Base-by-base conservation (phyloP, 1,140 invertebrate species). In the Lamellibrachia luymesi region DNA sequence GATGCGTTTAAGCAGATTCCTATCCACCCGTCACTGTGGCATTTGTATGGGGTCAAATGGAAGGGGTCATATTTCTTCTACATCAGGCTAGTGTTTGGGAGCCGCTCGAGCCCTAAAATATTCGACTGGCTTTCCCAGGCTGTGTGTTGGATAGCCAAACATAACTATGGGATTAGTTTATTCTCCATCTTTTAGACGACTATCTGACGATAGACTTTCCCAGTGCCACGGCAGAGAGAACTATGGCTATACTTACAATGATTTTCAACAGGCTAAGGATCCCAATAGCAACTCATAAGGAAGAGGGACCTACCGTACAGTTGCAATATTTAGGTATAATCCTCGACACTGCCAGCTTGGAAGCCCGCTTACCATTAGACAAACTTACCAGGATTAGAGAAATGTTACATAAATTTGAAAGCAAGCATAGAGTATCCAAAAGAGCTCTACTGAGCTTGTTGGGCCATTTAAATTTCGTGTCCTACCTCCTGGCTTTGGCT, bases 401-500 rank as follows among this genome's bases (percentile, higher is more conserved):
- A 51, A 91, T 91, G 49, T 50, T 91, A 91, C 17, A 13, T 50
- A 91, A 4, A 91, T 91, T 91, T 91, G 49, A 50, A 51, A 91
- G 49, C 10, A 50, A 50, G 49, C 49, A 91, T 17, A 10, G 5
- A 22, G 49, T 50, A 50, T 50, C 92, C 5, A 92, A 92, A 56
- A 92, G 92, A 92, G 92, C 56, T 80, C 7, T 92, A 8, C 49
- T 92, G 7, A 6, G 64, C 17, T 25, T 92, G 50, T 51, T 92
- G n/a, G 92, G 92, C n/a, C 92, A 92, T 27, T 90, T 92, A 50
- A 92, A 92, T 92, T 92, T 92, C 80, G 89, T 80, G 4, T 80
- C 52, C n/a, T 38, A 49, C 96, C 96, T 92, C 95, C 95, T 91
- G 96, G 96, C 94, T 96, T 96, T 13, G 27, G 27, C n/a, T 7